Evolutionary conservation across 2,797 vertebrate species (phyloP).

Genomic region (Sebastes steindachneri): DNA sequence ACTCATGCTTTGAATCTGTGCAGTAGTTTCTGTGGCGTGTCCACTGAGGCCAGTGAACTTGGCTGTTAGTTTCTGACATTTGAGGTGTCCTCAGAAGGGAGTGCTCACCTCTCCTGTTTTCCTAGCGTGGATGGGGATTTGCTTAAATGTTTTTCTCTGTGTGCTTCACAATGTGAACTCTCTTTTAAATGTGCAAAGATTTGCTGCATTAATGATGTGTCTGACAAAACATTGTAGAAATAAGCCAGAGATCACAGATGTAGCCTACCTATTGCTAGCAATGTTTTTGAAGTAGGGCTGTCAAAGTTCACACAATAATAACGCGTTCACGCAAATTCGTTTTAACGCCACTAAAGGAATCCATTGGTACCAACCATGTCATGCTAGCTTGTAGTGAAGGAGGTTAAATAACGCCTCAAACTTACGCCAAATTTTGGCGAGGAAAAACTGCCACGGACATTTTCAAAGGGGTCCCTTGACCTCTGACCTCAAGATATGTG

Average conservation of each 20-base stretch:
- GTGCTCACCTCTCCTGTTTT: not conserved
- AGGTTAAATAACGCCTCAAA: no score
- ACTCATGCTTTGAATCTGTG: slow-evolving; percentile 13
- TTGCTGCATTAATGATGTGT: not conserved
- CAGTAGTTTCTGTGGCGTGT: not conserved
- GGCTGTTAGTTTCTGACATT: not conserved
- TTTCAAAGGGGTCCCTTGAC: no score
- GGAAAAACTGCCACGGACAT: no score
- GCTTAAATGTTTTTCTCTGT: not conserved
- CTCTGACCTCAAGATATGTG: no score
- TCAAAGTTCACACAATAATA: no score
- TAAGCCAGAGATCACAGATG: not conserved
- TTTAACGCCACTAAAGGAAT: no score
- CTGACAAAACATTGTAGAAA: not conserved
- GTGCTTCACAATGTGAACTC: not conserved
- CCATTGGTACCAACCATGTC: no score
- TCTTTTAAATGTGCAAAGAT: not conserved
- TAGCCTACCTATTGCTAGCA: not conserved
- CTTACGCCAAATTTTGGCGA: no score
- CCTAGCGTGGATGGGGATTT: not conserved
- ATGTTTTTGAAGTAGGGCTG: not conserved
- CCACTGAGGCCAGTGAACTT: not conserved
- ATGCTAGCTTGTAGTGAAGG: no score
- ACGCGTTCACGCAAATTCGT: no score
- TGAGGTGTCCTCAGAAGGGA: not conserved